Conservation (phyloP, 2,888 invertebrate genomes). For the Drosophila vallismaia region DNA sequence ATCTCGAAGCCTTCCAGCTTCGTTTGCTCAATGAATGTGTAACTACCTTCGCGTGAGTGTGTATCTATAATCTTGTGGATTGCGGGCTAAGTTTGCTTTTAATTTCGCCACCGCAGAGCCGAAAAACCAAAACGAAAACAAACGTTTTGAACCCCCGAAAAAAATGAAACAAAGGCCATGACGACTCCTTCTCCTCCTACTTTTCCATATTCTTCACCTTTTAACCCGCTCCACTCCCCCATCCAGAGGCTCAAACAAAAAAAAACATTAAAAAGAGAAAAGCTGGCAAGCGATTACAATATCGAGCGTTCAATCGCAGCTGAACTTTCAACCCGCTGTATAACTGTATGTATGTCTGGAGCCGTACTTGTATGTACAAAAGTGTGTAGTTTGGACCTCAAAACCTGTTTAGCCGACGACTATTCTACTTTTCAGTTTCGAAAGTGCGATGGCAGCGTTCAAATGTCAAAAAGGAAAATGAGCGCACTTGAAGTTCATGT, state of each 20-base stretch:
- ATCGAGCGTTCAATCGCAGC: constrained; percentile 71
- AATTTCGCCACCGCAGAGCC: constrained; percentile 71
- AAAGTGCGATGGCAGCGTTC: constrained; percentile 65
- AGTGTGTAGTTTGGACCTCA: constrained; percentile 14
- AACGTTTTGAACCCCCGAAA: background rate
- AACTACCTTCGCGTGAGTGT: constrained; percentile 22
- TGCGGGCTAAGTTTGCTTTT: constrained; percentile 71
- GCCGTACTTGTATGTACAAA: constrained; percentile 9
- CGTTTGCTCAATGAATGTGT: constrained; percentile 62
- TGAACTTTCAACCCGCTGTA: constrained; percentile 71
- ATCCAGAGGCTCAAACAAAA: background rate
- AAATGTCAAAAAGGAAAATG: constrained; percentile 74
- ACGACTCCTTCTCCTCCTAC: constrained; percentile 51
- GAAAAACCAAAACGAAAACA: constrained; percentile 35
- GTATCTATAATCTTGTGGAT: constrained; percentile 28
- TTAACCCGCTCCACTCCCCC: constrained; percentile 19
- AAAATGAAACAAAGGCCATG: constrained; percentile 52
- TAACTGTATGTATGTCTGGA: constrained; percentile 5
- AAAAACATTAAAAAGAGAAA: constrained; percentile 4
- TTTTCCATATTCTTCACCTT: constrained; percentile 51
- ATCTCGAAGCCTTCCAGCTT: constrained; percentile 12
- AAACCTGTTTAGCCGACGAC: constrained; percentile 39
- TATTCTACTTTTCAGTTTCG: constrained; percentile 74
- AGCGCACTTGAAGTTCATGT: constrained; percentile 74
- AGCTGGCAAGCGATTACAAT: constrained; percentile 63